Conservation (phyloP, 2,113 vertebrate genomes). For the Phalacrocorax aristotelis region DNA sequence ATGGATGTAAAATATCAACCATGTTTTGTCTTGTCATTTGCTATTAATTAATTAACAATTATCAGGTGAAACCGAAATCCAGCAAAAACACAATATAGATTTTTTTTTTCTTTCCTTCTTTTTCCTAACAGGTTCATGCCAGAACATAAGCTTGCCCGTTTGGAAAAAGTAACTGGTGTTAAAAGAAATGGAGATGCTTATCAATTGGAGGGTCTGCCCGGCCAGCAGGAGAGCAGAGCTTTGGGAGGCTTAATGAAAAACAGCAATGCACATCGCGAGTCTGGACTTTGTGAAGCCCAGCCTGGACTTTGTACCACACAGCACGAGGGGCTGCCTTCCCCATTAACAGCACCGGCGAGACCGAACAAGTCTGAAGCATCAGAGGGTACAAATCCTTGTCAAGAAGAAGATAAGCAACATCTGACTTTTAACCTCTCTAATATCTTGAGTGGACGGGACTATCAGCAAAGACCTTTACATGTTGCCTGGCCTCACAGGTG, state of each 20-base stretch:
- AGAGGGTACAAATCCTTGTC: slow-evolving; percentile 48
- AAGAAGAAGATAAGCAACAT: slow-evolving; percentile 41
- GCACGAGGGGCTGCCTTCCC: slow-evolving; percentile 30
- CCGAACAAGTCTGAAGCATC: not conserved
- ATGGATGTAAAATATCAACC: not conserved
- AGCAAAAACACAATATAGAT: not conserved
- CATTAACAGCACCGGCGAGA: not conserved
- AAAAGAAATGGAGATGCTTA: slow-evolving; percentile 14
- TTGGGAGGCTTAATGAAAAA: slow-evolving; percentile 26
- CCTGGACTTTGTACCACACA: slow-evolving; percentile 16
- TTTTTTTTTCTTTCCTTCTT: not conserved
- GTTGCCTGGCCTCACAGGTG: slow-evolving; percentile 88
- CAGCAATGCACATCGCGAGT: not conserved
- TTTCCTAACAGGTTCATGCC: slow-evolving; percentile 80
- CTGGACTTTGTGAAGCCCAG: slow-evolving; percentile 32
- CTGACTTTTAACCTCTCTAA: slow-evolving; percentile 42
- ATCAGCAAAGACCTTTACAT: slow-evolving; percentile 76
- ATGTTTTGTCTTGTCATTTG: not conserved
- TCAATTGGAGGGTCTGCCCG: not conserved
- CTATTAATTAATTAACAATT: not conserved
- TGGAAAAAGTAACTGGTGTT: slow-evolving; percentile 44
- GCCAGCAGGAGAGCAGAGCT: slow-evolving; percentile 20
- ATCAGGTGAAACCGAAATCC: not conserved
- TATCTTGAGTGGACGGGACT: slow-evolving; percentile 21
- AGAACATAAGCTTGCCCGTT: slow-evolving; percentile 75